Conservation (phyloP, 2,888 invertebrate species). For the Nipponacmea schrenckii region DNA sequence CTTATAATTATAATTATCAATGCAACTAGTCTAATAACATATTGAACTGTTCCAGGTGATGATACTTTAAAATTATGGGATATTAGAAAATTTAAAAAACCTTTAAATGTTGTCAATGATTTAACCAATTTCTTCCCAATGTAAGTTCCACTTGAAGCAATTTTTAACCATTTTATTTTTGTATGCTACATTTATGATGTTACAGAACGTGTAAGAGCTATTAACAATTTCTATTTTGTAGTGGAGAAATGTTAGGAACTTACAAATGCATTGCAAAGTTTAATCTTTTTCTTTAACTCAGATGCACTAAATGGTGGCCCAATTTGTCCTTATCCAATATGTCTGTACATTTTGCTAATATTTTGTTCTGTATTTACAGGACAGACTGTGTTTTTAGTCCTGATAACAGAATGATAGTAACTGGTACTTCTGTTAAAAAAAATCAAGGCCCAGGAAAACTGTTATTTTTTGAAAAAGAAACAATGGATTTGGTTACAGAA, state of each 20-base stretch:
- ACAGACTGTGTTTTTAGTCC: constrained; percentile 85
- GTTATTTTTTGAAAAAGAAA: constrained; percentile 83
- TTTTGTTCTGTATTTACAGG: constrained; percentile 53
- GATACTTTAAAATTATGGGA: constrained; percentile 97
- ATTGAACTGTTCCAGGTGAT: constrained; percentile 73
- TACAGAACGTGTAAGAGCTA: too few relatives aligned
- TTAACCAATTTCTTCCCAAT: constrained; percentile 82
- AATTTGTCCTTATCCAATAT: too few relatives aligned
- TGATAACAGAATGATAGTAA: constrained; percentile 87
- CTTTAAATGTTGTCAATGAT: constrained; percentile 76
- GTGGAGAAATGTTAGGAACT: too few relatives aligned
- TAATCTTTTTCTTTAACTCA: too few relatives aligned
- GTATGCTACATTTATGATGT: too few relatives aligned
- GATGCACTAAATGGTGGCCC: too few relatives aligned
- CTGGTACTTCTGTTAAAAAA: constrained; percentile 84
- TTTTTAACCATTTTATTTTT: too few relatives aligned
- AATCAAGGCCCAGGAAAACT: constrained; percentile 69
- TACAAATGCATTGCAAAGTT: too few relatives aligned
- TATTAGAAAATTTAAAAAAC: constrained; percentile 82
- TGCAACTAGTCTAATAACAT: too few relatives aligned
- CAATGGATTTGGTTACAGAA: constrained; percentile 79
- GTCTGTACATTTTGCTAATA: too few relatives aligned
- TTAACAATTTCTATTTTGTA: too few relatives aligned
- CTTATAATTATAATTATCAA: too few relatives aligned
- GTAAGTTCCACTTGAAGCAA: constrained; percentile 58